phyloP scores from a whole-genome alignment of 2,888 invertebrate species.

The Drosophila colorata region DNA sequence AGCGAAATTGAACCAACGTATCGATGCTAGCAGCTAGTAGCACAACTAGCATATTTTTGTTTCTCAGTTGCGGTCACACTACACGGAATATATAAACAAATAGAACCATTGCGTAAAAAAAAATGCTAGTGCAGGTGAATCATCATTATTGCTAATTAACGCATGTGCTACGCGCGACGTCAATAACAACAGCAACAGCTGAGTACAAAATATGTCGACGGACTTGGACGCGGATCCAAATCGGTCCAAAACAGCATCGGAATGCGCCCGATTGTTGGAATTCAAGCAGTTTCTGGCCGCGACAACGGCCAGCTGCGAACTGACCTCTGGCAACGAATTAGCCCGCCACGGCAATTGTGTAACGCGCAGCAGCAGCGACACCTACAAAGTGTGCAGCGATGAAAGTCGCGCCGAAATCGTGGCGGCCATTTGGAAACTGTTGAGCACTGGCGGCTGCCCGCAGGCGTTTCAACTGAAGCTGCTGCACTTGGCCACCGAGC shows the following conservation, averaged over 20 bases:
- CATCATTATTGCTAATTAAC: conserved; percentile 46
- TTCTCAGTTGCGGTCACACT: conserved; percentile 13
- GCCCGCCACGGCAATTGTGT: conserved; percentile 62
- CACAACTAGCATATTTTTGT: not conserved
- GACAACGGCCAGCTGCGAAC: conserved; percentile 39
- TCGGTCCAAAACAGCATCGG: conserved; percentile 25
- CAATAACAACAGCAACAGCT: conserved; percentile 35
- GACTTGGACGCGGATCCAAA: conserved; percentile 30
- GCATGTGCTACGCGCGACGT: conserved; percentile 36
- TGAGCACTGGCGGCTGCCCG: conserved; percentile 68
- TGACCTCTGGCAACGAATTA: conserved; percentile 40
- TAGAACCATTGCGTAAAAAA: conserved; percentile 61
- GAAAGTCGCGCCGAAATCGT: conserved; percentile 73
- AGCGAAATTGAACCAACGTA: conserved; percentile 1
- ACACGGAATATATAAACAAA: conserved; percentile 61
- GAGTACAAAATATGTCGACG: conserved; percentile 53
- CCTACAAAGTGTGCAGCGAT: conserved; percentile 70
- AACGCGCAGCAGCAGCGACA: conserved; percentile 78
- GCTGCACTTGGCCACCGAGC: conserved; percentile 49
- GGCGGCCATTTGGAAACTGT: conserved; percentile 71
- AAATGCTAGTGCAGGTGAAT: conserved; percentile 61
- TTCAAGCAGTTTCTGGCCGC: conserved; percentile 71
- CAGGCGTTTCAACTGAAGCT: conserved; percentile 64
- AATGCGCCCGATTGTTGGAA: conserved; percentile 67
- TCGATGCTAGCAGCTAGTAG: not conserved